These are phyloP conservation scores for Caranx ignobilis DNA, from an alignment of 2,113 vertebrate genomes.

Conservation along the genomic window DNA sequence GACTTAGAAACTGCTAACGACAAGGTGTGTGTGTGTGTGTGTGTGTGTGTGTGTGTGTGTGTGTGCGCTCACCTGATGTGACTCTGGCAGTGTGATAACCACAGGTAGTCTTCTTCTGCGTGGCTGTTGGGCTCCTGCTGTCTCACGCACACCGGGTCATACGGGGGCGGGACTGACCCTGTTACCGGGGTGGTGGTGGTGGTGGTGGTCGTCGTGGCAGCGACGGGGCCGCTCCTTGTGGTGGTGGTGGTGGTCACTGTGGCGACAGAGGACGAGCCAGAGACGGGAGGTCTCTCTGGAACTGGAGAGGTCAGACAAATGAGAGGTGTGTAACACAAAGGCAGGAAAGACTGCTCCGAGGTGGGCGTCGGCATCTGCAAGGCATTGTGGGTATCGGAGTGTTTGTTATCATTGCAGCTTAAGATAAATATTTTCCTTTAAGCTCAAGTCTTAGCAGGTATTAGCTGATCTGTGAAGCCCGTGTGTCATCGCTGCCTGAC, in stretches of 20 bases:
- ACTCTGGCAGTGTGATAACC: slow-evolving; percentile 76
- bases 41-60: too few species aligned
- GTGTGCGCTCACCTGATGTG: slow-evolving; percentile 57
- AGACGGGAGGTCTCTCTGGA: slow-evolving; percentile 29
- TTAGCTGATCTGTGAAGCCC: too few species aligned
- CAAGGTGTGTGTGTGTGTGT: too few species aligned
- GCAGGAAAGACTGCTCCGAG: too few species aligned
- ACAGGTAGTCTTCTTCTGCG: slow-evolving; percentile 69
- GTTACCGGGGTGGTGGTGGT: background rate
- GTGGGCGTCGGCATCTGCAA: background rate
- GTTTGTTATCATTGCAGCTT: too few species aligned
- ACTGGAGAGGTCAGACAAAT: background rate
- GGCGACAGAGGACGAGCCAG: slow-evolving; percentile 25
- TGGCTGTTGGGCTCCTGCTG: background rate
- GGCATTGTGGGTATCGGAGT: slow-evolving; percentile 1
- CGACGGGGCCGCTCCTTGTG: background rate
- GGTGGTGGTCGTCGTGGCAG: background rate
- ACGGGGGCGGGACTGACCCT: slow-evolving; percentile 51
- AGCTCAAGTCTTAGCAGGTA: too few species aligned
- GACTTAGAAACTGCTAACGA: too few species aligned
- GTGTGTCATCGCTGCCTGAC: too few species aligned
- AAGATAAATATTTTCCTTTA: too few species aligned
- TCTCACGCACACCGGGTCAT: slow-evolving; percentile 42
- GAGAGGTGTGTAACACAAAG: background rate
- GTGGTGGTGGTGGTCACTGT: background rate